Evolutionary conservation across 2,888 invertebrate species (phyloP).

Genomic region (Drosophila diplacantha): DNA sequence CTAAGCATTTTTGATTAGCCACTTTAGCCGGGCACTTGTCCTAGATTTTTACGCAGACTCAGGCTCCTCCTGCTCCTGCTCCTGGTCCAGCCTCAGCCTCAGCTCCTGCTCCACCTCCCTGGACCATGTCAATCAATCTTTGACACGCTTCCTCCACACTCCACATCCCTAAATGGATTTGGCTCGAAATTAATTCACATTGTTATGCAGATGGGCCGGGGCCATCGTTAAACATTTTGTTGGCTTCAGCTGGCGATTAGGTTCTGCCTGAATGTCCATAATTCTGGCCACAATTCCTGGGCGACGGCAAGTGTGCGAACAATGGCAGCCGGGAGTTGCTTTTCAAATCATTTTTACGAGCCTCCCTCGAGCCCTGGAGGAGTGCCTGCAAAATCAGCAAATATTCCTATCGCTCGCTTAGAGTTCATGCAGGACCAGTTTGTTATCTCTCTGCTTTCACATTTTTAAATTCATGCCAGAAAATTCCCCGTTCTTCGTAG

Average conservation of each 20-base stretch:
- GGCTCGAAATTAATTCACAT: slow-evolving; percentile 35
- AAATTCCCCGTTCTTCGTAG: background rate
- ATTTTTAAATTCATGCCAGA: background rate
- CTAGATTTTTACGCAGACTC: slow-evolving; percentile 21
- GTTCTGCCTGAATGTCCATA: slow-evolving; percentile 1
- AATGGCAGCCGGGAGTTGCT: slow-evolving; percentile 4
- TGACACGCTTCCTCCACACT: slow-evolving; percentile 10
- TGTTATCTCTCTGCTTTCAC: background rate
- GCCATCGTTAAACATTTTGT: slow-evolving; percentile 26
- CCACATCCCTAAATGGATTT: slow-evolving; percentile 1
- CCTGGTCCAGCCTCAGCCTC: background rate
- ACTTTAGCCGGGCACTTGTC: slow-evolving; percentile 18
- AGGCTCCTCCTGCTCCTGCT: background rate
- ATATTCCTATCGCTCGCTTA: background rate
- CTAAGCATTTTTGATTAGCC: slow-evolving; percentile 33
- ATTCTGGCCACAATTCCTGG: slow-evolving; percentile 7
- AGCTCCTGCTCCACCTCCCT: background rate
- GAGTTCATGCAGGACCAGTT: background rate
- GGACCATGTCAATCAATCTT: slow-evolving; percentile 38
- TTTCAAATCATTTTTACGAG: slow-evolving; percentile 7
- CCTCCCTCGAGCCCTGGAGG: background rate
- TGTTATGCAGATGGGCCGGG: slow-evolving; percentile 35
- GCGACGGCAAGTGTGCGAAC: slow-evolving; percentile 10
- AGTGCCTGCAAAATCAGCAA: background rate
- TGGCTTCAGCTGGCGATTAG: slow-evolving; percentile 12